Conservation (phyloP, 2,797 vertebrate genomes). For the Leuciscus waleckii region DNA sequence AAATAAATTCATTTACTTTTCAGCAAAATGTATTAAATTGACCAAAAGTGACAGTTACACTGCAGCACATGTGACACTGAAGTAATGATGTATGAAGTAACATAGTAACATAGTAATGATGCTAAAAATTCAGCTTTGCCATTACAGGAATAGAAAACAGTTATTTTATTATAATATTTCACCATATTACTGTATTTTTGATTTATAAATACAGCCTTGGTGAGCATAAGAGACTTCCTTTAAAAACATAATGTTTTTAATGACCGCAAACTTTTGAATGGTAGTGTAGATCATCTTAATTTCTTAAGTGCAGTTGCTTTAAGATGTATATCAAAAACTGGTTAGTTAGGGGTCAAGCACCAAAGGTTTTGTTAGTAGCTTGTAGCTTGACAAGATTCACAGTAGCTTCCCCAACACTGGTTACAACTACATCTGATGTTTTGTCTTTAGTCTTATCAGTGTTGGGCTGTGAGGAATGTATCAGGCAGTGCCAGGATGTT, state of each 20-base stretch:
- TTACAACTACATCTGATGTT: constrained; percentile 21
- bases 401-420: neutral
- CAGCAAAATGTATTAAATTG: no score
- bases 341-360: neutral
- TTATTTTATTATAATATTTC: neutral
- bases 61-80: no score
- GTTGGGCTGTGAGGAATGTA: constrained; percentile 48
- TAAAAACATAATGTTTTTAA: no score
- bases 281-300: neutral
- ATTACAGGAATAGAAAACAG: neutral
- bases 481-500: constrained; percentile 41
- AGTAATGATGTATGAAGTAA: no score
- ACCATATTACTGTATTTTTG: neutral
- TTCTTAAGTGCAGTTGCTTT: neutral
- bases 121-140: neutral
- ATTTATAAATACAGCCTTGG: neutral
- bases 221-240: neutral
- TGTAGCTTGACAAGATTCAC: neutral
- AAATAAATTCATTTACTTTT: neutral
- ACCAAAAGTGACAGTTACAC: no score
- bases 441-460: constrained; percentile 31
- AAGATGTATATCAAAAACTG: neutral
- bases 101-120: no score
- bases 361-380: neutral
- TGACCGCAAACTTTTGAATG: neutral